Base-by-base conservation (phyloP, 2,888 invertebrate species). In the Rotaria socialis region DNA sequence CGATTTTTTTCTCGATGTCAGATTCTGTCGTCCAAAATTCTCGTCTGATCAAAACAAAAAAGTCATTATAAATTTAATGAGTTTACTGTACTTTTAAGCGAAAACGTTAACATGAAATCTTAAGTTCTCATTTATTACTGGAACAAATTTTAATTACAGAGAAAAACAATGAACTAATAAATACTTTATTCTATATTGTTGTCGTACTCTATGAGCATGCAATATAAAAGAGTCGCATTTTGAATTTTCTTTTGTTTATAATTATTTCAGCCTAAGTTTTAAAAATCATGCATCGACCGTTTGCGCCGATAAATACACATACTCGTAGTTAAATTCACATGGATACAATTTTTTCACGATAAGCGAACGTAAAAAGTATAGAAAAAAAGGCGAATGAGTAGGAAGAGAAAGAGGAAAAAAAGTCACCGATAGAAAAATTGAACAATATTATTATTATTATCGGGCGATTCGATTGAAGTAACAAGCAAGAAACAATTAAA, bases 361-460 rank as follows among this genome's bases (percentile, higher is more conserved):
- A 41, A 67, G 2, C 67, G 35, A 67, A 67, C 27, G 35, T 41
- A 67, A 19, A 41, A 67, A 67, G 35, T 5, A 16, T 35, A 35
- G 16, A 67, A 5, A 14, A 4, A 35, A 41, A 19, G 14, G 35
- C 35, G 67, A 67, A 35, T n/a, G 67, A 67, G 67, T 7, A 35
- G 16, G 67, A 67, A 16, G 35, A 16, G 35, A 67, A 27, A 24
- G 8, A 24, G 8, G 24, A 56, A 67, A 35, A 67, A 67, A 67
- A 67, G 35, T 41, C 67, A 67, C 35, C 67, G 67, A 67, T 41
- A 67, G 35, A 67, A 67, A 24, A 0, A 55, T 67, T 67, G 67
- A 67, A 67, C 67, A 67, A 67, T 67, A 27, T 35, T 67, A 67
- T 67, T 67, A 67, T 41, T 19, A 67, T 67, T 67, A 67, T 41